These are phyloP conservation scores for Hippoglossus hippoglossus DNA, from an alignment of 2,797 vertebrate species.

Conservation along the genomic window DNA sequence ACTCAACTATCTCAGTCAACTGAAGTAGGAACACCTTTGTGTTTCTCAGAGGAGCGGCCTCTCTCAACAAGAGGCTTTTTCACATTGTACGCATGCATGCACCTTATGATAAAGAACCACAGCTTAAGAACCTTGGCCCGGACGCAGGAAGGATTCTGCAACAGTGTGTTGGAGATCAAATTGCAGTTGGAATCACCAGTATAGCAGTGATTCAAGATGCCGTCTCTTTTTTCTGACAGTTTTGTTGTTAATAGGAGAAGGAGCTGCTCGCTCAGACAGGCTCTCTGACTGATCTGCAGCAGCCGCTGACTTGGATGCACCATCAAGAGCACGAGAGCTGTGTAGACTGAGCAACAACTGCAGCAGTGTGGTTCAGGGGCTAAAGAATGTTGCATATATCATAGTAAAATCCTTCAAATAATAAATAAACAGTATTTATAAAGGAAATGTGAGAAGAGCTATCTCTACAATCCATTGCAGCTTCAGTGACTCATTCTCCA, in stretches of 20 bases:
- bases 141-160: background rate
- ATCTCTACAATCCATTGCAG: too few species aligned
- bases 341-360: constrained; percentile 15
- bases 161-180: background rate
- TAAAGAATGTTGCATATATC: background rate
- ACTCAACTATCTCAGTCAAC: background rate
- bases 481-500: background rate
- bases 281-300: constrained; percentile 22
- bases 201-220: background rate
- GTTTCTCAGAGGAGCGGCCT: background rate
- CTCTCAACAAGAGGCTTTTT: background rate
- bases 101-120: background rate
- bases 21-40: background rate
- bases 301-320: constrained; percentile 13
- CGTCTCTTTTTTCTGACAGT: constrained; percentile 40
- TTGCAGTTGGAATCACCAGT: background rate
- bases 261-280: constrained; percentile 11
- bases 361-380: constrained; percentile 10
- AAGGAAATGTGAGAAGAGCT: background rate
- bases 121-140: background rate
- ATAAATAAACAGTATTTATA: background rate
- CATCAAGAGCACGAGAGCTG: constrained; percentile 20
- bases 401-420: background rate
- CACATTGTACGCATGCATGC: too few species aligned
- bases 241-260: constrained; percentile 31